Base-by-base conservation (phyloP, 2,113 vertebrate species). In the Rhinoderma darwinii region DNA sequence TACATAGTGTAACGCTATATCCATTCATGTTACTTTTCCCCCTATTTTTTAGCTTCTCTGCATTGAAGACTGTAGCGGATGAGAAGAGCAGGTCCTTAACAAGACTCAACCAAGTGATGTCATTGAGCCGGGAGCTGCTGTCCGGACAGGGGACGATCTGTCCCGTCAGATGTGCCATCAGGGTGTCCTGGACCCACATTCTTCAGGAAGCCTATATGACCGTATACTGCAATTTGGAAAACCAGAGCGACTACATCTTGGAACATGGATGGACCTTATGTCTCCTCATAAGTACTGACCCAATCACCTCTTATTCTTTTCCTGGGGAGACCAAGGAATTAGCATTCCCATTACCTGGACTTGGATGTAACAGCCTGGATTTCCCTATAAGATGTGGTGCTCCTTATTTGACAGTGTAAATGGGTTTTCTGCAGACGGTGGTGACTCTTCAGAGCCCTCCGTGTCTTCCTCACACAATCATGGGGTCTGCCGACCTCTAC, bases 181-280 rank as follows among this genome's bases (percentile, higher is more conserved):
- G 85, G 15, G 88, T 93, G 2, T 88, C 91, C n/a, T 99, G 97
- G 98, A 95, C 92, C 90, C 90, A 90, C 56, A 87, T 94, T 54
- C 93, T 96, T 78, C 93, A 93, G 30, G 93, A 86, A 56, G 95
- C 97, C 2, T 89, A 91, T 20, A 77, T 98, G 87, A 92, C 88
- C 68, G 92, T 97, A 76, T 95, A 92, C 9, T 97, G 97, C 77
- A 82, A 93, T 84, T 92, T 99, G 89, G 92, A 97, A 37, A 99
- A 98, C 82, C 89, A 88, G 5, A 96, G 96, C 37, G 88, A 90
- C 85, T 96, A 93, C 90, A 80, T 90, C 80, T 91, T 99, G 89
- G 97, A 96, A 87, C 91, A 78, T 37, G 96, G 97, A 88, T 99
- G 98, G 98, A 95, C 93, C 20, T 90, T 99, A 87, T 96, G 95